These are phyloP conservation scores for Etheostoma nigrum DNA, from an alignment of 2,797 vertebrate species.

Conservation along the genomic window DNA sequence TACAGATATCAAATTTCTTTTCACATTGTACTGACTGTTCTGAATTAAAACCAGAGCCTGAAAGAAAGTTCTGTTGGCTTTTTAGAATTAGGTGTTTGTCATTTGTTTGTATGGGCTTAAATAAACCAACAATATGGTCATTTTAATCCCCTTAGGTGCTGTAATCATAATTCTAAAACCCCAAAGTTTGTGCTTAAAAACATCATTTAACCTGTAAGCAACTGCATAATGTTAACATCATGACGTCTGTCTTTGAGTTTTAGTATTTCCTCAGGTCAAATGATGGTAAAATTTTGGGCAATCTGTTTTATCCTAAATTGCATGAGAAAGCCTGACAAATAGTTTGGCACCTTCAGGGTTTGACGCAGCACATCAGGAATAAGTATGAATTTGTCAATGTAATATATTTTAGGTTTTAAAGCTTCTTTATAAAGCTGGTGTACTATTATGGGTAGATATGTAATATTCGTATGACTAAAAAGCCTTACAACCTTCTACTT, in stretches of 20 bases:
- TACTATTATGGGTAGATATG: background rate
- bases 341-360: background rate
- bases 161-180: conserved; percentile 23
- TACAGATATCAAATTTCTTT: conserved; percentile 7
- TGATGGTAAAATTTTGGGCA: background rate
- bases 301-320: conserved; percentile 1
- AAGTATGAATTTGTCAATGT: background rate
- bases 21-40: background rate
- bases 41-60: conserved; percentile 18
- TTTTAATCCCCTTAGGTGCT: conserved; percentile 11
- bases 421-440: conserved; percentile 10
- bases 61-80: background rate
- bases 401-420: background rate
- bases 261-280: conserved; percentile 8
- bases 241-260: background rate
- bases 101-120: conserved; percentile 10
- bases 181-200: conserved; percentile 1
- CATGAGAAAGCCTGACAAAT: background rate
- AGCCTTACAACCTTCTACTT: background rate
- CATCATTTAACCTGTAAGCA: conserved; percentile 7
- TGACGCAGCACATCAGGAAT: background rate
- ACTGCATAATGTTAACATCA: background rate
- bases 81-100: conserved; percentile 3
- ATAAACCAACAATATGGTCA: conserved; percentile 9
- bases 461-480: background rate